A percentile compares a stretch with the other conserved stretches of the same genome.
Evolutionary conservation across 2,113 vertebrate genomes (phyloP).

Genomic region (Callospermophilus lateralis): DNA sequence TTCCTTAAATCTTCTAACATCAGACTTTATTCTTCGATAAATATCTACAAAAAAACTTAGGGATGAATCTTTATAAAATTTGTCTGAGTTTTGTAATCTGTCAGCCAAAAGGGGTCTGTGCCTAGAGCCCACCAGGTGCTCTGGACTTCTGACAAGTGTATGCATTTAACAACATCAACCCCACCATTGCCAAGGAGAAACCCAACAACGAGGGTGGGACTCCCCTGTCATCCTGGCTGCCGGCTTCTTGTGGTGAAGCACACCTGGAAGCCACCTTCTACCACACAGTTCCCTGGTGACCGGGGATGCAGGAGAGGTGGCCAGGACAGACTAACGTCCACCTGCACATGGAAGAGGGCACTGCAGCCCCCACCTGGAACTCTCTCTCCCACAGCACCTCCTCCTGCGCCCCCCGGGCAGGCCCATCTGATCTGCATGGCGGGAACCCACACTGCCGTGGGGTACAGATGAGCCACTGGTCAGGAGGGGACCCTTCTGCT

Average conservation of each 20-base stretch:
- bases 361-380: rapidly evolving
- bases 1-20: not conserved
- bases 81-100: not conserved
- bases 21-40: no score
- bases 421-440: rapidly evolving
- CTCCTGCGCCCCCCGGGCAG: not conserved
- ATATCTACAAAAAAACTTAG: not conserved
- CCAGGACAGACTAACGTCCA: rapidly evolving
- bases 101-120: not conserved
- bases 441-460: rapidly evolving
- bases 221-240: no score
- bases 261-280: not conserved
- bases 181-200: not conserved
- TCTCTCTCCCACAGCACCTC: rapidly evolving
- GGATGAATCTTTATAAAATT: not conserved
- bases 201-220: no score
- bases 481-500: not conserved
- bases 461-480: no score
- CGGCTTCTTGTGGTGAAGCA: not conserved
- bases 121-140: not conserved
- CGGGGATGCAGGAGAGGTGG: not conserved
- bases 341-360: rapidly evolving
- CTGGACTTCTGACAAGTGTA: not conserved
- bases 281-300: not conserved
- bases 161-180: not conserved